Percentiles rank a stretch among this genome's conserved stretches.
Evolutionary conservation across 30 jellyfish, hydroid and myxozoan species (phyloP).

Genomic region (Chironex yamaguchii): DNA sequence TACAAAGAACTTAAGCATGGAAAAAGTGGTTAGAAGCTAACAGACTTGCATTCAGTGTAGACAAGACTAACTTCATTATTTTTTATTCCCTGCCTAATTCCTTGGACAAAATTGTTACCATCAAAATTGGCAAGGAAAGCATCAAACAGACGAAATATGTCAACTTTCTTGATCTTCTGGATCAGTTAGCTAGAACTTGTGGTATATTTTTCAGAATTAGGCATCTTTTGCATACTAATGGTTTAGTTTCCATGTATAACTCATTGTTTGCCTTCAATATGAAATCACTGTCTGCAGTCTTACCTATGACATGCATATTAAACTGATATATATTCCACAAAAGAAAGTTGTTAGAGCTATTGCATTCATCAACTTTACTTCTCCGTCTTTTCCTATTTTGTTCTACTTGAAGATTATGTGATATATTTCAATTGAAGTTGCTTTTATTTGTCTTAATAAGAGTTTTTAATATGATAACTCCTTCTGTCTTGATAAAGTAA

Average conservation of each 20-base stretch:
- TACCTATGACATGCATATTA: not conserved
- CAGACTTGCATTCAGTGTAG: constrained; percentile 59
- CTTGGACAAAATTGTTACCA: constrained; percentile 7
- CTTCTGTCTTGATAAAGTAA: not conserved
- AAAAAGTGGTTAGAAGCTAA: constrained; percentile 65
- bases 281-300: not conserved
- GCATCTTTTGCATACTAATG: too few species aligned
- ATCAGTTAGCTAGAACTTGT: not conserved
- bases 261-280: not conserved
- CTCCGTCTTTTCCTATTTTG: constrained; percentile 16
- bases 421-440: not conserved
- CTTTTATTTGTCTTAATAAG: not conserved
- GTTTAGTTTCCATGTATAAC: too few species aligned
- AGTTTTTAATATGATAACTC: not conserved
- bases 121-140: constrained; percentile 41
- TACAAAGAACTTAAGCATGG: constrained; percentile 59
- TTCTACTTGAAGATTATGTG: constrained; percentile 1
- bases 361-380: not conserved
- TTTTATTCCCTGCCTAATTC: constrained; percentile 29
- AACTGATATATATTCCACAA: constrained; percentile 42
- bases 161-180: too few species aligned
- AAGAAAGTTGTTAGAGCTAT: constrained; percentile 49
- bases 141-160: too few species aligned
- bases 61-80: constrained; percentile 45
- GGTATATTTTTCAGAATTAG: too few species aligned